These are phyloP conservation scores for Talpa occidentalis DNA, from an alignment of 2,113 vertebrate species.

Conservation along the genomic window DNA sequence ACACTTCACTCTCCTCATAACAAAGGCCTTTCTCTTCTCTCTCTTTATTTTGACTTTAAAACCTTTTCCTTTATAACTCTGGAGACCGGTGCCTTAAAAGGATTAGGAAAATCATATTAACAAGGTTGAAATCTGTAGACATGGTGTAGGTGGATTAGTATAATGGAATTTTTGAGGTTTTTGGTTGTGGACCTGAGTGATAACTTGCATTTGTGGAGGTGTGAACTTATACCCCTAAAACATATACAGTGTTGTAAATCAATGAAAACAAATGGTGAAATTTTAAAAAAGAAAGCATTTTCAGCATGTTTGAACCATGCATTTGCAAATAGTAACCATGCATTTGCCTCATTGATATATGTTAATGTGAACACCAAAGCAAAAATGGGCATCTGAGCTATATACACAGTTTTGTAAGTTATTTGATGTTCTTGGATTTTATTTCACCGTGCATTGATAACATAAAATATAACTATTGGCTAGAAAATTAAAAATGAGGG, in stretches of 20 bases:
- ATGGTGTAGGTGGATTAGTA: background rate
- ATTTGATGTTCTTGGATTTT: background rate
- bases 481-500: constrained; percentile 1
- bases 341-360: background rate
- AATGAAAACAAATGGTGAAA: too few species aligned
- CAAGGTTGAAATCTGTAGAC: background rate
- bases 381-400: background rate
- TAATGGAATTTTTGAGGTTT: background rate
- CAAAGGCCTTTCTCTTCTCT: background rate
- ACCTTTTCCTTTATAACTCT: background rate
- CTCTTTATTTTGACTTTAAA: background rate
- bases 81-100: background rate
- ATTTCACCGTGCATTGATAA: background rate
- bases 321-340: background rate
- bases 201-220: too few species aligned
- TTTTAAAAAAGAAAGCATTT: background rate
- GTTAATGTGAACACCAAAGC: background rate
- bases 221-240: background rate
- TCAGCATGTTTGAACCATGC: background rate
- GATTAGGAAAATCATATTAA: background rate
- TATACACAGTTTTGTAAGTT: background rate
- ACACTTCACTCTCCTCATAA: background rate
- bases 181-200: too few species aligned
- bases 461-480: background rate
- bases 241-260: too few species aligned